Evolutionary conservation across 1,140 invertebrate species (phyloP).

Genomic region (Zaprionus inermis): DNA sequence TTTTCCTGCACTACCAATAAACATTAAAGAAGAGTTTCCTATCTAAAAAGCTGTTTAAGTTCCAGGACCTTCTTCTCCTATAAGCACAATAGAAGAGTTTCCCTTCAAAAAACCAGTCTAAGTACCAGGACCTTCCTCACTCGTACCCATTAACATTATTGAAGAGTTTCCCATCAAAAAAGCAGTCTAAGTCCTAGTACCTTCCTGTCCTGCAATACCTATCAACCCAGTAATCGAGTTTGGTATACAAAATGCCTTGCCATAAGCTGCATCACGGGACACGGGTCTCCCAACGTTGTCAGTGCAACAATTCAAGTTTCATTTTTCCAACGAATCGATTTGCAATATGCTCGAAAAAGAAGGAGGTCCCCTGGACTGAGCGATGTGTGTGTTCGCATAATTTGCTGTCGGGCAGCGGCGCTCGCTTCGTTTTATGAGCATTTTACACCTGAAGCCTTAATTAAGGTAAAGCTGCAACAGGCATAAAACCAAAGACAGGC

Average conservation of each 20-base stretch:
- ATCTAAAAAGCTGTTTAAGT: too few species aligned
- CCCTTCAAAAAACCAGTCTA: too few species aligned
- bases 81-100: too few species aligned
- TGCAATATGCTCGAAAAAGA: slow-evolving; percentile 40
- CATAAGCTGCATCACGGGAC: slow-evolving; percentile 15
- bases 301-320: slow-evolving; percentile 48
- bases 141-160: too few species aligned
- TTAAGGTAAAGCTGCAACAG: slow-evolving; percentile 52
- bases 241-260: too few species aligned
- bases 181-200: neutral
- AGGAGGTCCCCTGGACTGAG: neutral
- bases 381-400: slow-evolving; percentile 64
- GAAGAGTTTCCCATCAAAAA: neutral
- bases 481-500: slow-evolving; percentile 20
- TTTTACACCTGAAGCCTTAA: slow-evolving; percentile 76
- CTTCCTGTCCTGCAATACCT: neutral
- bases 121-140: too few species aligned
- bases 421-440: slow-evolving; percentile 63
- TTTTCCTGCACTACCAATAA: too few species aligned
- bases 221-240: neutral
- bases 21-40: too few species aligned
- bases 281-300: slow-evolving; percentile 12
- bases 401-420: slow-evolving; percentile 42
- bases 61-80: too few species aligned
- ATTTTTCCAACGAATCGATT: slow-evolving; percentile 71